Evolutionary conservation across 2,797 vertebrate species (phyloP), one percentile per base, ranked within the genome.

Genomic region (Molossus molossus): DNA sequence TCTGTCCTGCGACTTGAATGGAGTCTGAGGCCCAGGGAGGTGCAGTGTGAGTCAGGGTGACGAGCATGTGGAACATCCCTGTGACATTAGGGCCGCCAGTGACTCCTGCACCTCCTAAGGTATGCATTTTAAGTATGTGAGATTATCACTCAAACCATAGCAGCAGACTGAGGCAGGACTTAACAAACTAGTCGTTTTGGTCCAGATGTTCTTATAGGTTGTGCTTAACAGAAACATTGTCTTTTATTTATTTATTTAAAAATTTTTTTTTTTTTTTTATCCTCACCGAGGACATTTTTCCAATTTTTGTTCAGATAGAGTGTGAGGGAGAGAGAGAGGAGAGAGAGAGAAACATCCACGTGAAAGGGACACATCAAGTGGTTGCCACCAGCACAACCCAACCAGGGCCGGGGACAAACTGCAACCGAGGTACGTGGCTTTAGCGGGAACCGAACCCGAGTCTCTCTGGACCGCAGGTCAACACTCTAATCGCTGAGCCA

Each of bases 11-110:
- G 50, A 83, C n/a, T 6, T 25, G 33, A 90, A 69, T 88, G 25
- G 29, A 75, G 15, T 3, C 7, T 77, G 70, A 64, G 60, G 8
- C 1, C 27, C 7, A 18, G 25, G 48, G 23, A 91, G 6, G 23
- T 23, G 55, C 33, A 69, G 40, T 18, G 25, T 55, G 57, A 53
- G 65, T 80, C 9, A 50, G 3, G 27, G 6, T 5, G 55, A 29
- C 10, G 12, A 18, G 6, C 8, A 62, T 12, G 7, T 0, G 2
- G n/a, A 0, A 1, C 8, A 57, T 5, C 20, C 67, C n/a, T 2
- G 5, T 6, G 55, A 83, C 23, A 4, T 37, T 12, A 65, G 72
- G 10, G 29, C 1, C 27, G 29, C 70, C 5, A 11, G 27, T 3
- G 69, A 37, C n/a, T 91, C 48, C 4, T 9, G 8, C 45, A 3